phyloP scores from a whole-genome alignment of 1,140 invertebrate species.

The Tetragonula clypearis region DNA sequence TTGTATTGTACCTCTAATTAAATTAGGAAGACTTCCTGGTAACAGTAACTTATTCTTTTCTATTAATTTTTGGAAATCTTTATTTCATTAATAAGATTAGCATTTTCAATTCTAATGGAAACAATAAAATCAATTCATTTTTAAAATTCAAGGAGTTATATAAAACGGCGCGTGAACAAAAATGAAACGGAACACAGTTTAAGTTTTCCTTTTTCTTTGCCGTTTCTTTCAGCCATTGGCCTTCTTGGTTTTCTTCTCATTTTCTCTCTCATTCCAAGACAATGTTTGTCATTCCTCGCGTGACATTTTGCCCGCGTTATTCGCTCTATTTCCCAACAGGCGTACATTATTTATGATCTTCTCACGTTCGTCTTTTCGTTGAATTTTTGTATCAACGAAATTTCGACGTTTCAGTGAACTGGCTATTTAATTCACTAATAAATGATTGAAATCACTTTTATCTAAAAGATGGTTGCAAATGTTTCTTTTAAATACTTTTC shows the following conservation, averaged over 20 bases:
- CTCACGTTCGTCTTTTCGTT: not conserved
- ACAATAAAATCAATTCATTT: not conserved
- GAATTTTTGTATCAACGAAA: not conserved
- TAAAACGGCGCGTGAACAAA: not conserved
- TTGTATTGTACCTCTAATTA: not conserved
- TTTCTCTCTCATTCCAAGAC: not conserved
- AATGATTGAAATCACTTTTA: not conserved
- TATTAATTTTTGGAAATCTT: not conserved
- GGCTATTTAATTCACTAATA: too few species aligned
- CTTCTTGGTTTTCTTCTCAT: not conserved
- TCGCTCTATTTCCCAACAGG: conserved; percentile 19
- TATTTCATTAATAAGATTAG: too few species aligned
- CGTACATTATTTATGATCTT: not conserved
- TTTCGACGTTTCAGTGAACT: not conserved
- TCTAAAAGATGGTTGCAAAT: not conserved
- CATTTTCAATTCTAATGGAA: not conserved
- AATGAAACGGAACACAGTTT: not conserved
- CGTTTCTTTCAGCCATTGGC: not conserved
- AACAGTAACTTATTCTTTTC: not conserved
- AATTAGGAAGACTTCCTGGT: not conserved
- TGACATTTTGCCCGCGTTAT: not conserved
- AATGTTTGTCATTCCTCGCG: not conserved
- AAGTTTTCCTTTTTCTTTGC: not conserved
- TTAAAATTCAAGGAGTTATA: not conserved
- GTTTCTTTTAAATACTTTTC: not conserved